These are phyloP conservation scores for Propithecus perrieri DNA, from an alignment of 2,797 vertebrate species.

Conservation along the genomic window DNA sequence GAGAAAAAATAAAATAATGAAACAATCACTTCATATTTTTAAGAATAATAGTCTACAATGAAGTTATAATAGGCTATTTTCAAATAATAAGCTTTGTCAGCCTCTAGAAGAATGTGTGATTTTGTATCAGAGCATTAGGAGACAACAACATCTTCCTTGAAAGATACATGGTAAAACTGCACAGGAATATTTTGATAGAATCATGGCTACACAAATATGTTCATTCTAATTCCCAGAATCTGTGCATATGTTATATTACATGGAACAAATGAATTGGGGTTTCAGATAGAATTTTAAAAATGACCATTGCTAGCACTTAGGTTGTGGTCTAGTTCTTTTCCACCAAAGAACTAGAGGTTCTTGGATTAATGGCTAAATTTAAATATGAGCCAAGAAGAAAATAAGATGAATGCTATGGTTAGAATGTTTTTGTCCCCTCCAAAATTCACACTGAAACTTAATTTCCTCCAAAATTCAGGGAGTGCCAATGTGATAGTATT, in stretches of 20 bases:
- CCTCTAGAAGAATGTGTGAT: not conserved
- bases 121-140: not conserved
- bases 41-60: not conserved
- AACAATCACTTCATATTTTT: not conserved
- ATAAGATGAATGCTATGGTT: not conserved
- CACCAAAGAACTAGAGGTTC: not conserved
- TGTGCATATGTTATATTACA: not conserved
- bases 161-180: not conserved
- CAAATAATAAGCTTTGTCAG: not conserved
- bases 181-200: not conserved
- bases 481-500: not conserved
- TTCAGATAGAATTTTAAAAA: not conserved
- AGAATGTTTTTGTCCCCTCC: not conserved
- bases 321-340: not conserved
- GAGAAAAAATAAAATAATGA: not conserved
- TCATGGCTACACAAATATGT: not conserved
- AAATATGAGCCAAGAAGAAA: not conserved
- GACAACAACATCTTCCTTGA: not conserved
- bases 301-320: not conserved
- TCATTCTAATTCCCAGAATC: not conserved
- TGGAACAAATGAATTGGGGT: not conserved
- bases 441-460: not conserved
- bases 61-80: not conserved
- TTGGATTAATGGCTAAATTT: not conserved
- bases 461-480: not conserved